Evolutionary conservation across 2,888 invertebrate genomes (phyloP).

Genomic region (Ectemnius cavifrons): DNA sequence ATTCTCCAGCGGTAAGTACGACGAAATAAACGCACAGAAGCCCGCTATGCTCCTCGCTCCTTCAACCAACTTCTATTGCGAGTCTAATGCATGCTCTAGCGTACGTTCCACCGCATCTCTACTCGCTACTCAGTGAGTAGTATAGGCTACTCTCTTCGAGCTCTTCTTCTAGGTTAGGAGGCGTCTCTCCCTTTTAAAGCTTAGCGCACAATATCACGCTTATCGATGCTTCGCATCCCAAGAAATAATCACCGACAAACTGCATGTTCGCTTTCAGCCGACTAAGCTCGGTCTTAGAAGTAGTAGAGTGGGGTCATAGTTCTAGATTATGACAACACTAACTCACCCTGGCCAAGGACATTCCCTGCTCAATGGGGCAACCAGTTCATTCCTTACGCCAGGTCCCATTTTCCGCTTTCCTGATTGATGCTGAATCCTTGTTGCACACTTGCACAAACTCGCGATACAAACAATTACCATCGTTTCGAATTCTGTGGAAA

Average conservation of each 20-base stretch:
- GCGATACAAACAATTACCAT: no score
- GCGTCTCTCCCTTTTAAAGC: conserved; percentile 46
- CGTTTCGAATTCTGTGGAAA: no score
- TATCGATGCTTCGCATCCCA: not conserved
- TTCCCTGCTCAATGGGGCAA: not conserved
- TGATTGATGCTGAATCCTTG: no score
- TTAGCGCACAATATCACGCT: conserved; percentile 31
- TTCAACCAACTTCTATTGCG: not conserved
- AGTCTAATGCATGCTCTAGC: conserved; percentile 26
- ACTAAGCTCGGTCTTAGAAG: no score
- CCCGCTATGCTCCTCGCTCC: conserved; percentile 24
- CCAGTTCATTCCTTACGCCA: not conserved
- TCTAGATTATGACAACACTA: no score
- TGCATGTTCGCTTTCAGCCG: no score
- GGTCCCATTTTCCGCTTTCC: no score
- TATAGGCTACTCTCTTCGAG: conserved; percentile 26
- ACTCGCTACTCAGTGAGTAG: conserved; percentile 40
- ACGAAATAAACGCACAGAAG: not conserved
- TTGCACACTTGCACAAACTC: no score
- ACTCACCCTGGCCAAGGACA: no score
- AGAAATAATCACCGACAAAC: not conserved
- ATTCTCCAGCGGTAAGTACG: no score
- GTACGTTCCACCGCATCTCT: conserved; percentile 39
- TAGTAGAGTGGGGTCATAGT: no score
- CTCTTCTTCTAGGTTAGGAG: conserved; percentile 59